Conservation (phyloP, 2,888 invertebrate species). For the Drosophila pseudotakahashii region DNA sequence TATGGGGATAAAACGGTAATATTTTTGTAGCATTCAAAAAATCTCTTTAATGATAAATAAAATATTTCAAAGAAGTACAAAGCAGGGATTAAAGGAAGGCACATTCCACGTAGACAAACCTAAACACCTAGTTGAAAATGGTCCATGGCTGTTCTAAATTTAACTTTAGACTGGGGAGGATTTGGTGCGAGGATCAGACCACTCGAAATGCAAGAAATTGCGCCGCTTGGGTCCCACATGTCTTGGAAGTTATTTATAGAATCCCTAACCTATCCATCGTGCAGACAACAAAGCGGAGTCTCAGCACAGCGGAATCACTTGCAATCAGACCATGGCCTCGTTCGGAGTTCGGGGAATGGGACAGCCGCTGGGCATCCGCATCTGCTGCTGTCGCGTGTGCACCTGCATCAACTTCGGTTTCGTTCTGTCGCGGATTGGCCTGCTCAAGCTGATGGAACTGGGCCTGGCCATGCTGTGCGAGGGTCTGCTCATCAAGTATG, state of each 20-base stretch:
- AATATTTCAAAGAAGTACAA: background rate
- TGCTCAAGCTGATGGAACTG: constrained; percentile 90
- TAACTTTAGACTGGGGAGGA: background rate
- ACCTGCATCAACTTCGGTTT: constrained; percentile 92
- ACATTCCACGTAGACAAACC: background rate
- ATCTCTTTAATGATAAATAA: too few species aligned
- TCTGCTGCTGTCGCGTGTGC: constrained; percentile 91
- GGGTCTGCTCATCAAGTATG: constrained; percentile 91
- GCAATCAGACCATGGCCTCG: constrained; percentile 67
- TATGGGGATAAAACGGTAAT: too few species aligned
- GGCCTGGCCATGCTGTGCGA: constrained; percentile 93
- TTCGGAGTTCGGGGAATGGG: constrained; percentile 80
- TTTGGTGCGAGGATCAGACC: background rate
- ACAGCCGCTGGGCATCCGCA: constrained; percentile 86
- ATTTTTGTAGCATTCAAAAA: too few species aligned
- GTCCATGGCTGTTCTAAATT: background rate
- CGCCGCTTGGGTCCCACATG: constrained; percentile 15
- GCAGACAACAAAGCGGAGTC: constrained; percentile 3
- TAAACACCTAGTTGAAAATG: background rate
- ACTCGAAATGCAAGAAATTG: background rate
- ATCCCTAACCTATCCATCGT: background rate
- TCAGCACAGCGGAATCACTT: constrained; percentile 1
- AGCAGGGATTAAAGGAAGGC: background rate
- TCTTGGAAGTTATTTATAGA: constrained; percentile 21
- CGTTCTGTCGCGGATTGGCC: constrained; percentile 89